A percentile compares a stretch with the other conserved stretches of the same genome.
Evolutionary conservation across 2,888 invertebrate genomes (phyloP).

Genomic region (Hecatera dysodea): DNA sequence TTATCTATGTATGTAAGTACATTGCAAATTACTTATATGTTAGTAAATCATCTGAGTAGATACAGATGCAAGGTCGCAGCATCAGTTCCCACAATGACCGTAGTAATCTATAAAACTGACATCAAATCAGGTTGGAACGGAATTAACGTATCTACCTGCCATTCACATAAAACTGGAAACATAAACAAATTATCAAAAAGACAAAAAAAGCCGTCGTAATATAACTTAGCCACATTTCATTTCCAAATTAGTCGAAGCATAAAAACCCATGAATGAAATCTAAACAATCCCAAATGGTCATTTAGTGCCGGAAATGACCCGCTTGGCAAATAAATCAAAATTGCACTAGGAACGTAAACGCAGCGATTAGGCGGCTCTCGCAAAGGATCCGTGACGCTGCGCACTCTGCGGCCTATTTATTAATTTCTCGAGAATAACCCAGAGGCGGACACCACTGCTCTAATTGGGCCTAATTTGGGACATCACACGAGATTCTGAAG

Average conservation of each 20-base stretch:
- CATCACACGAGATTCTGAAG: slow-evolving; percentile 40
- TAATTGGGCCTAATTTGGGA: slow-evolving; percentile 76
- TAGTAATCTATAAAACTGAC: slow-evolving; percentile 36
- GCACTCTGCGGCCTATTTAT: slow-evolving; percentile 76
- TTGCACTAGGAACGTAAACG: slow-evolving; percentile 80
- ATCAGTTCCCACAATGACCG: slow-evolving; percentile 42
- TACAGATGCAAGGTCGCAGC: slow-evolving; percentile 37
- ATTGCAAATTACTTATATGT: slow-evolving; percentile 52
- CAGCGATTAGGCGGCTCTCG: slow-evolving; percentile 76
- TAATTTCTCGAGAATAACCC: slow-evolving; percentile 76
- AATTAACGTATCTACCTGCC: slow-evolving; percentile 41
- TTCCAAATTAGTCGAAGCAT: slow-evolving; percentile 61
- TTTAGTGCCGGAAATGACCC: slow-evolving; percentile 87
- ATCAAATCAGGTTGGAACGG: slow-evolving; percentile 37
- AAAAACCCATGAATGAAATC: slow-evolving; percentile 73
- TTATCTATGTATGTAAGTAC: slow-evolving; percentile 46
- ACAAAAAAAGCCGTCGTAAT: slow-evolving; percentile 47
- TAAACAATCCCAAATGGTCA: slow-evolving; percentile 76
- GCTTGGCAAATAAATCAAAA: slow-evolving; percentile 88
- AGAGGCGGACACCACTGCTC: slow-evolving; percentile 72
- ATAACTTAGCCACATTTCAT: slow-evolving; percentile 58
- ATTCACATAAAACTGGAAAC: slow-evolving; percentile 57
- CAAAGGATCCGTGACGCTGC: slow-evolving; percentile 76
- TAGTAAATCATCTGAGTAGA: slow-evolving; percentile 46
- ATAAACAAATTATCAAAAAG: slow-evolving; percentile 60